phyloP scores from a whole-genome alignment of 2,888 invertebrate genomes.

The Zhengitettix transpicula region DNA sequence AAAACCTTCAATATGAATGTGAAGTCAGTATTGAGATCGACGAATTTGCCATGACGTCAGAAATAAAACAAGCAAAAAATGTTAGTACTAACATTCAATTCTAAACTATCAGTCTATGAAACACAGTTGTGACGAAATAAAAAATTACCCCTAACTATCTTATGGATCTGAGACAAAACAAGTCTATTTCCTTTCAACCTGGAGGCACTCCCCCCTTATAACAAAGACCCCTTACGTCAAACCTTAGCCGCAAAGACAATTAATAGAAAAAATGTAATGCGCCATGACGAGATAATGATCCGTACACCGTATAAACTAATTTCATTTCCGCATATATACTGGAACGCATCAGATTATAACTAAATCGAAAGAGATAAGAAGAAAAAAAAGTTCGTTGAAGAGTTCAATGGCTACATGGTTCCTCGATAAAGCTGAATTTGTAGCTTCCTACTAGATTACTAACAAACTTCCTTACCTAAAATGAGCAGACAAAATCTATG shows the following conservation, averaged over 20 bases:
- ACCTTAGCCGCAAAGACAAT: neutral
- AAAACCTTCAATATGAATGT: no score
- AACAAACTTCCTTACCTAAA: constrained; percentile 3
- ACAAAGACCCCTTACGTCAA: neutral
- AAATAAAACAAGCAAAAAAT: no score
- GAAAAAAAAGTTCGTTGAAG: constrained; percentile 1
- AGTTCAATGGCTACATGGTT: constrained; percentile 9
- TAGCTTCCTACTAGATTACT: no score
- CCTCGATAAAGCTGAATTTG: neutral
- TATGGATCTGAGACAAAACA: no score
- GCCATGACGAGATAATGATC: neutral
- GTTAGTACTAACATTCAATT: no score
- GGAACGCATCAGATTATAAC: neutral
- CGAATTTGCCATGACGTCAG: no score
- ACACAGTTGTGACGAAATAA: no score
- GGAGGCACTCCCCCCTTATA: neutral
- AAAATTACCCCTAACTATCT: no score
- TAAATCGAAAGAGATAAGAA: neutral
- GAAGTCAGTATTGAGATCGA: no score
- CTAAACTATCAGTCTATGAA: no score
- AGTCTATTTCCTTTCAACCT: neutral
- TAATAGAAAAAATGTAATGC: neutral
- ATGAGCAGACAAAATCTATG: neutral
- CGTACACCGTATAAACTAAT: neutral
- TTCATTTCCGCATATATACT: neutral